Percentiles rank a stretch among this genome's conserved stretches.
These are phyloP conservation scores for Ylistrum balloti DNA, from an alignment of 1,140 invertebrate genomes.

Conservation along the genomic window DNA sequence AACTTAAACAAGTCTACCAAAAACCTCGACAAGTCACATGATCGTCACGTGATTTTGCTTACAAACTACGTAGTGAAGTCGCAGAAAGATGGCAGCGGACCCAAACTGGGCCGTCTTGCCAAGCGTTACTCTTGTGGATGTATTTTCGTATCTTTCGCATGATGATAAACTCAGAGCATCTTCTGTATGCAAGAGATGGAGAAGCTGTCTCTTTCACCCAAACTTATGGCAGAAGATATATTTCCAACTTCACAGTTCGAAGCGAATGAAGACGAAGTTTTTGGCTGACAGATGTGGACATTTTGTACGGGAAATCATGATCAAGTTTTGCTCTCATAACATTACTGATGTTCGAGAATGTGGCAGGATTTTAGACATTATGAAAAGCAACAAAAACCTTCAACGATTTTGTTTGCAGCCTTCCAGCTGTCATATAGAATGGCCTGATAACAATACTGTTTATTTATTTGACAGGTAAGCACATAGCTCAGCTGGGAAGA, in stretches of 20 bases:
- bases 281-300: constrained; percentile 82
- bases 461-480: constrained; percentile 73
- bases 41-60: constrained; percentile 68
- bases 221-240: constrained; percentile 85
- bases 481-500: constrained; percentile 44
- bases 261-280: constrained; percentile 81
- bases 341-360: constrained; percentile 79
- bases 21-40: constrained; percentile 59
- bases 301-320: constrained; percentile 81
- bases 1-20: constrained; percentile 8
- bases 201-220: constrained; percentile 86
- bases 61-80: constrained; percentile 66
- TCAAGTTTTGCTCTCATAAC: constrained; percentile 82
- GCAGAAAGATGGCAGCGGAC: constrained; percentile 77
- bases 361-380: constrained; percentile 73
- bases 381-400: constrained; percentile 80
- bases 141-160: constrained; percentile 85
- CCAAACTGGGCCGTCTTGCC: constrained; percentile 83
- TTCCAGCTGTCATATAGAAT: constrained; percentile 81
- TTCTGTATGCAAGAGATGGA: constrained; percentile 86
- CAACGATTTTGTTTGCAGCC: constrained; percentile 80
- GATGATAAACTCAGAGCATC: constrained; percentile 85
- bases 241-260: constrained; percentile 80
- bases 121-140: constrained; percentile 86
- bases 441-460: constrained; percentile 67